These are phyloP conservation scores for Alligator sinensis DNA, from an alignment of 2,113 vertebrate genomes.

Conservation along the genomic window DNA sequence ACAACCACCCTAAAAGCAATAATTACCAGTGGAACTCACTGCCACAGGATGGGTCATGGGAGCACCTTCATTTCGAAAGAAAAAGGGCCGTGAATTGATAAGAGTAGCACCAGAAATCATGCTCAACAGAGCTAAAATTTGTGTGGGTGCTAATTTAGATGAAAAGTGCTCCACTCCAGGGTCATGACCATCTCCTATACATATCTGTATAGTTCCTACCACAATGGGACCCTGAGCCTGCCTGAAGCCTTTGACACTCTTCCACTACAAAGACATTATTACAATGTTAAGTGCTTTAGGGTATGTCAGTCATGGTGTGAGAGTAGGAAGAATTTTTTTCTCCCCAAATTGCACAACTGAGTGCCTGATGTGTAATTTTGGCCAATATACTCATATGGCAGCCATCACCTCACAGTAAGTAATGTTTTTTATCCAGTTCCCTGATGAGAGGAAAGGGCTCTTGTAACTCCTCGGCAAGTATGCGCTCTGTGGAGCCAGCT, in stretches of 20 bases:
- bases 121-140: neutral
- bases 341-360: too few species aligned
- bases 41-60: neutral
- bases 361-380: too few species aligned
- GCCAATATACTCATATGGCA: too few species aligned
- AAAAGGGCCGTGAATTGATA: neutral
- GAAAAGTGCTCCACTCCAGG: neutral
- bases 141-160: neutral
- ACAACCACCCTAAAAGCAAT: neutral
- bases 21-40: neutral
- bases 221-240: neutral
- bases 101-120: neutral
- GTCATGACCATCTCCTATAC: neutral
- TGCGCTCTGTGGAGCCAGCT: too few species aligned
- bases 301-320: too few species aligned
- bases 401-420: too few species aligned
- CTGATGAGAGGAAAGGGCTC: too few species aligned
- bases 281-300: neutral
- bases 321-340: too few species aligned
- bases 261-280: neutral
- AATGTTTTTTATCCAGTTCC: too few species aligned
- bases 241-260: neutral
- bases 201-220: neutral
- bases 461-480: too few species aligned
- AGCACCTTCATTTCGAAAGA: neutral